Conservation (phyloP, 2,888 invertebrate genomes). For the Graphium colonna region DNA sequence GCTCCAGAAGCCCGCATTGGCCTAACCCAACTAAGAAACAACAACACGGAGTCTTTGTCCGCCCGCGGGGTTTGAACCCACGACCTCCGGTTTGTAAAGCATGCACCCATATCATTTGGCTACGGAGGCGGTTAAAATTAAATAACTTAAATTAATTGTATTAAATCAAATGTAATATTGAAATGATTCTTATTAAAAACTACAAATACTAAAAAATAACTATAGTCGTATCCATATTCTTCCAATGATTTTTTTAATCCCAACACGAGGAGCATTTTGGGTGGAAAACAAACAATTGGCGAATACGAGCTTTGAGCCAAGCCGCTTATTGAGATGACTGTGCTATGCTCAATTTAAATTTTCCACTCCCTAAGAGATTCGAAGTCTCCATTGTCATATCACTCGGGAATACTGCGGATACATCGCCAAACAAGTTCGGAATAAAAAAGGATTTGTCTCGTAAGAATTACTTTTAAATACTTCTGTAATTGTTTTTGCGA, state of each 20-base stretch:
- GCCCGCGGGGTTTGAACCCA: no score
- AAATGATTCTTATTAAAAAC: no score
- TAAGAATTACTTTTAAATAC: slow-evolving; percentile 22
- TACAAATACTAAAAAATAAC: no score
- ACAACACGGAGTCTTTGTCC: no score
- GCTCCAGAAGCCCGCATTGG: no score
- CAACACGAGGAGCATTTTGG: slow-evolving; percentile 49
- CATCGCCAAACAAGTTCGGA: slow-evolving; percentile 11
- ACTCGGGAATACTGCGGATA: slow-evolving; percentile 21
- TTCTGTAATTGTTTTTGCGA: slow-evolving; percentile 21
- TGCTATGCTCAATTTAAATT: slow-evolving; percentile 57
- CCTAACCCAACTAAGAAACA: no score
- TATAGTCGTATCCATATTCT: slow-evolving; percentile 33
- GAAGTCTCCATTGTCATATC: slow-evolving; percentile 15
- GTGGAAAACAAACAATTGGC: slow-evolving; percentile 66
- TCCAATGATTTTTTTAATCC: slow-evolving; percentile 37
- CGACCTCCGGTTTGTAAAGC: no score
- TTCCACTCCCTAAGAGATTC: slow-evolving; percentile 32
- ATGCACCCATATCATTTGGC: no score
- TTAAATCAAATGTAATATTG: no score
- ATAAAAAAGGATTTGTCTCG: slow-evolving; percentile 3
- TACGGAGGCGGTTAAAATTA: no score
- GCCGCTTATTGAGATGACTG: slow-evolving; percentile 69
- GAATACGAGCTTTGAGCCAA: slow-evolving; percentile 65
- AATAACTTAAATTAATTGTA: no score